Evolutionary conservation across 30 jellyfish, hydroid and myxozoan genomes (phyloP), one percentile per base, ranked within the genome.

Genomic region (Aurelia aurita complex sp. Pacific): DNA sequence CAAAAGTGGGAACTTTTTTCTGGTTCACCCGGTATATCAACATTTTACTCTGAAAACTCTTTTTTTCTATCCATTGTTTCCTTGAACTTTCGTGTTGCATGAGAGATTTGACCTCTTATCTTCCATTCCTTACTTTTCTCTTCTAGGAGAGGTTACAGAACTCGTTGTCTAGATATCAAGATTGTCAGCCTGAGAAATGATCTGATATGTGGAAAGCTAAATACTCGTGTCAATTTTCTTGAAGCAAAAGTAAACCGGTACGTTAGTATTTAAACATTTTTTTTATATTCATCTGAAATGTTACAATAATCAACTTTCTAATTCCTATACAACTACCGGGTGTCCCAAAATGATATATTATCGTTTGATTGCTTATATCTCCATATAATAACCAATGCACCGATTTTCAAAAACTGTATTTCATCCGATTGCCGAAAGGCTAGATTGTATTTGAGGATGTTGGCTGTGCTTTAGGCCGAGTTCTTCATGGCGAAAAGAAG

Each of bases 61-160:
- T 55, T 23, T 54, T 54, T 54, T 54, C 15, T 54, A 9, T 54
- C 65, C 12, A 54, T 54, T 54, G 16, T 16, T 11, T 54, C 38
- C 10, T 19, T 64, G 74, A 64, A 14, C 34, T 64, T 19, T 29
- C 13, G 74, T 8, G 1, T 18, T 67, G 43, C 8, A 67, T 34
- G 11, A 4, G 35, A 33, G 13, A n/a, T 54, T 16, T 74, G 1
- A 18, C 17, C 1, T 19, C 6, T 5, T 11, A 15, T 74, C 69
- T 19, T 74, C 66, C 5, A 2, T 17, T 32, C 80, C 35, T 16
- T 16, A 16, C 4, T 2, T 50, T 70, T 69, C 51, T 4, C 35
- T 69, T 51, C 63, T 59, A 87, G 96, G 96, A 88, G 96, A 80
- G 98, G 98, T 23, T 93, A 88, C 66, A 51, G 59, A n/a, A 79